Evolutionary conservation across 2,888 invertebrate species (phyloP), one percentile per base, ranked within the genome.

Genomic region (Dasysyrphus albostriatus): DNA sequence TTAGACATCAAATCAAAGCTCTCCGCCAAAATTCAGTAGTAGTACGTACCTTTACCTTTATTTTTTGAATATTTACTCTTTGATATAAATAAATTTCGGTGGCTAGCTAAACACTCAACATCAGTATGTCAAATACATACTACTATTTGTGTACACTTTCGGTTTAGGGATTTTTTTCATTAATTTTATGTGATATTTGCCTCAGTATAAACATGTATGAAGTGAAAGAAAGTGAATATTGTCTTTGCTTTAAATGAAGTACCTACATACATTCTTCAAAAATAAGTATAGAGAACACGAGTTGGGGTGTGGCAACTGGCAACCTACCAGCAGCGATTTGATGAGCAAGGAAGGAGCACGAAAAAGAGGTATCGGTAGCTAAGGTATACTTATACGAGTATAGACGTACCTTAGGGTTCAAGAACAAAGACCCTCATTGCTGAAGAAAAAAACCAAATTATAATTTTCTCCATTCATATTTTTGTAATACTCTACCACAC

Each of bases 351-450:
- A 51, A 44, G 16, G 6, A 47, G 12, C 29, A 42, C 16, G 16
- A 32, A 3, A 61, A 74, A 74, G 29, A 63, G 63, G 75, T 34
- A 42, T 34, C 32, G 24, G 9, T 8, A 39, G 0, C 0, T 51
- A 24, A 24, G 12, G 0, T 49, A 12, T 24, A 16, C 29, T 16
- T 19, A 54, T 39, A n/a, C n/a, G n/a, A n/a, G n/a, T n/a, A 14
- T 19, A 34, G n/a, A 34, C 16, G 6, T 6, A 32, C 34, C 58
- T 34, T 34, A 34, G 16, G 4, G 16, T 44, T 42, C 47, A 77
- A 58, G 83, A 77, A 82, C 77, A 82, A 82, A 82, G 82, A 5
- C 54, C 69, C 70, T 14, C 63, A 79, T 79, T 70, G 44, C 74
- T 83, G 70, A 32, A 34, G 47, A 49, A 65, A 65, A 24, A 65